Evolutionary conservation across 2,113 vertebrate genomes (phyloP).

Genomic region (Microcebus ravelobensis): DNA sequence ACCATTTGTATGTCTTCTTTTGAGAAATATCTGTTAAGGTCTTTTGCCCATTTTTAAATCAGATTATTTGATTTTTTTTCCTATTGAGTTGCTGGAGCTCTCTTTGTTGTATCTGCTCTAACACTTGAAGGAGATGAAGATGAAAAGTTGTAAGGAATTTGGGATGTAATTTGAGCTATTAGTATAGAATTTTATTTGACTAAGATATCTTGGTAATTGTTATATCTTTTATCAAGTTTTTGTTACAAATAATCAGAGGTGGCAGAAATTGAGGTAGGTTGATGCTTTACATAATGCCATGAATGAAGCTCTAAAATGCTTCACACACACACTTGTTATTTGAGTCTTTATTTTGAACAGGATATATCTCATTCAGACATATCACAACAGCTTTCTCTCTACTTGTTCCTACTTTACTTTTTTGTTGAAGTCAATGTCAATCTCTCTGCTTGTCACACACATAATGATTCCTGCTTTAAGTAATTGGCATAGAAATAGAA

Average conservation of each 20-base stretch:
- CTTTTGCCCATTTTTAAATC: too few species aligned
- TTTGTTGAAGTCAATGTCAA: neutral
- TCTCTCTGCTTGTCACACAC: too few species aligned
- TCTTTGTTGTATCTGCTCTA: too few species aligned
- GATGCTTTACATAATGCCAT: neutral
- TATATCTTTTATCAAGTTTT: neutral
- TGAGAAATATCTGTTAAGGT: too few species aligned
- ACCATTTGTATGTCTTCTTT: too few species aligned
- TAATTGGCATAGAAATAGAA: neutral
- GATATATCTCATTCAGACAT: neutral
- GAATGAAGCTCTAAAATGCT: neutral
- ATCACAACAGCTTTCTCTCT: neutral
- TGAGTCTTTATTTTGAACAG: neutral
- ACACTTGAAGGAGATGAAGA: neutral
- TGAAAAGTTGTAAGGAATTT: neutral
- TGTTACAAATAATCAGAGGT: neutral
- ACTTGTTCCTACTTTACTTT: neutral
- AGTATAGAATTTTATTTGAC: neutral
- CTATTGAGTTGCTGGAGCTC: too few species aligned
- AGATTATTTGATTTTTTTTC: too few species aligned
- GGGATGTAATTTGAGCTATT: neutral
- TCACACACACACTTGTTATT: neutral
- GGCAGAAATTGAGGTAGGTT: neutral
- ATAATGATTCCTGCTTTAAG: neutral
- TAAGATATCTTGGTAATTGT: neutral